Conservation (phyloP, 2,888 invertebrate genomes). For the Drosophila helvetica region DNA sequence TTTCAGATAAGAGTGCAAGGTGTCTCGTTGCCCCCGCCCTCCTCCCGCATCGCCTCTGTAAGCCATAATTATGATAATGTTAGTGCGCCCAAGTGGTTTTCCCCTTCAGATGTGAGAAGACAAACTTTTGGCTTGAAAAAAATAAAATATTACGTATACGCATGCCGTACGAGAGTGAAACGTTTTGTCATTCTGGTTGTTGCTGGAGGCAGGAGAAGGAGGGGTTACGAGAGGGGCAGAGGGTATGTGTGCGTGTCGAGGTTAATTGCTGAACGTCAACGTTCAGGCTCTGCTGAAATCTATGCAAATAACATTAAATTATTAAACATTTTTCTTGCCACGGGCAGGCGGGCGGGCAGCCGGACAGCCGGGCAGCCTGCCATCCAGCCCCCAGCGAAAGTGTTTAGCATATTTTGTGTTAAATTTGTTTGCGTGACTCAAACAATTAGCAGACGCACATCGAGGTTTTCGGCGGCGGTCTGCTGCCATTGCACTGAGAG, state of each 20-base stretch:
- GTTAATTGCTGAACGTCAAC: slow-evolving; percentile 70
- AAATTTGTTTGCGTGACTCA: slow-evolving; percentile 79
- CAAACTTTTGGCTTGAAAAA: slow-evolving; percentile 42
- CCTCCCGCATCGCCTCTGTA: slow-evolving; percentile 17
- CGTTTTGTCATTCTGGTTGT: slow-evolving; percentile 56
- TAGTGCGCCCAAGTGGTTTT: slow-evolving; percentile 72
- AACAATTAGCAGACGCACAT: slow-evolving; percentile 70
- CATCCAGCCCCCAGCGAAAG: slow-evolving; percentile 26
- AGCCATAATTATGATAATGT: slow-evolving; percentile 77
- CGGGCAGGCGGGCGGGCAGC: neutral
- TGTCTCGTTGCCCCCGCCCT: slow-evolving; percentile 24
- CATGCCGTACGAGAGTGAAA: slow-evolving; percentile 46
- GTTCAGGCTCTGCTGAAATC: slow-evolving; percentile 59
- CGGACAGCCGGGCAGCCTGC: too few relatives aligned
- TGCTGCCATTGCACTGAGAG: slow-evolving; percentile 6
- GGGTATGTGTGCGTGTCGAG: slow-evolving; percentile 58
- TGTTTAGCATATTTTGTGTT: slow-evolving; percentile 72
- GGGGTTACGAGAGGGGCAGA: neutral
- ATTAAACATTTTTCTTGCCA: slow-evolving; percentile 66
- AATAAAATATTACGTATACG: slow-evolving; percentile 56
- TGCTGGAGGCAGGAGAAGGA: slow-evolving; percentile 6
- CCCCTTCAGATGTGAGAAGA: slow-evolving; percentile 41
- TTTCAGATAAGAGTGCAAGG: slow-evolving; percentile 58
- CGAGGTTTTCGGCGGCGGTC: slow-evolving; percentile 32
- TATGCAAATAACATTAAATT: slow-evolving; percentile 76